Evolutionary conservation across 2,113 vertebrate species (phyloP), one percentile per base, ranked within the genome.

Genomic region (Leucopsar rothschildi): DNA sequence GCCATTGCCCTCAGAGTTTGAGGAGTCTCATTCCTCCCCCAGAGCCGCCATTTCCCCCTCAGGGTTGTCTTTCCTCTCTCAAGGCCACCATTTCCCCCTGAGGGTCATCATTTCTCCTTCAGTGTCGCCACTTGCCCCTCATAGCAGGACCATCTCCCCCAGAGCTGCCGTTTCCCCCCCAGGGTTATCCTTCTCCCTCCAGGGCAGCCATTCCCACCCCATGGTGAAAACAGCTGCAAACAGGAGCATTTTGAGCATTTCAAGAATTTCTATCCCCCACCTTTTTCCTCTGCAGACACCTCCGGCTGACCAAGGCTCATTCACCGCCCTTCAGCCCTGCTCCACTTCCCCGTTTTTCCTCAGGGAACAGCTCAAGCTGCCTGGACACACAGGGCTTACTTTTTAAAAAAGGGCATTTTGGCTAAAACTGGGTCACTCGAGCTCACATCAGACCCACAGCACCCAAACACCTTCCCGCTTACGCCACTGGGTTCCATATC

Each of bases 231-330:
- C 11, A 12, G 59, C 39, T 44, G 5, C 0, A 11, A 73, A 42
- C 15, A 1, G 1, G 1, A 27, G 5, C 2, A 2, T n/a, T 82
- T 24, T 0, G 17, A 35, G 22, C 10, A 6, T 57, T 70, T 50
- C 5, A 18, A 6, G 17, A 6, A 7, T 66, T 79, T 60, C 8
- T 6, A 10, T 44, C 6, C 4, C 2, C 16, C 1, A 0, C 8
- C 4, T 31, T 9, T 20, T 31, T 22, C 47, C 35, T 50, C 28
- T 33, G 9, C 64, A 42, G 49, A n/a, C 29, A 8, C 5, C 23
- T 8, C 5, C 0, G 14, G 2, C 6, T 14, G 44, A 24, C 2
- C 52, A 8, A 27, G 28, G 47, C 11, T 68, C 31, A 6, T 3
- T 7, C 35, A 45, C 28, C 2, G 1, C 31, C 44, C 49, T 15